Percentiles rank a stretch among this genome's conserved stretches.
Conservation (phyloP, 2,797 vertebrate species). For the Harpagifer antarcticus region DNA sequence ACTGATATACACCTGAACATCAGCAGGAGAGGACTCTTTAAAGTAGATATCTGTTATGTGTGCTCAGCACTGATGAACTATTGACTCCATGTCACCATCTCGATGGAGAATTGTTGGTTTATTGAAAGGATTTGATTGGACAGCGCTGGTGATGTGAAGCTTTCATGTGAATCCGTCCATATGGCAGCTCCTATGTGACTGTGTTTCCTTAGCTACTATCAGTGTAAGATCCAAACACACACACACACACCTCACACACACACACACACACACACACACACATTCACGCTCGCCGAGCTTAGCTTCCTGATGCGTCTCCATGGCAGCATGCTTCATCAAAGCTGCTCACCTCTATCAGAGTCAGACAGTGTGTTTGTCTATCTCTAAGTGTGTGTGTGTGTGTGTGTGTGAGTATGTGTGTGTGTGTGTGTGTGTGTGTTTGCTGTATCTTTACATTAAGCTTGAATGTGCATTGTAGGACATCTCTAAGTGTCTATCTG, state of each 20-base stretch:
- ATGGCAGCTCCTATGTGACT: slow-evolving; percentile 26
- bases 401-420: slow-evolving; percentile 11
- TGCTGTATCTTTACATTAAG: not conserved
- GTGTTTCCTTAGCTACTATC: slow-evolving; percentile 72
- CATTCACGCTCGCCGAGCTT: slow-evolving; percentile 8
- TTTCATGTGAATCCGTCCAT: not conserved
- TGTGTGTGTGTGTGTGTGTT: not conserved
- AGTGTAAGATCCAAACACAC: slow-evolving; percentile 56
- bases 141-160: not conserved
- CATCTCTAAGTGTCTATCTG: not conserved
- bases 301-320: slow-evolving; percentile 81
- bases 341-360: slow-evolving; percentile 58
- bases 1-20: too few relatives aligned
- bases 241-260: slow-evolving; percentile 15
- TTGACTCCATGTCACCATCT: slow-evolving; percentile 45
- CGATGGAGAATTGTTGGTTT: slow-evolving; percentile 14
- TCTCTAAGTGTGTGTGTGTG: slow-evolving; percentile 7
- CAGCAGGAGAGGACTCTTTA: too few relatives aligned
- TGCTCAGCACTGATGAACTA: slow-evolving; percentile 10
- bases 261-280: slow-evolving; percentile 29
- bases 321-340: slow-evolving; percentile 79
- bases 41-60: too few relatives aligned
- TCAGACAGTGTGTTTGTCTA: slow-evolving; percentile 17
- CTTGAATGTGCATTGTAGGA: not conserved
- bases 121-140: not conserved